These are phyloP conservation scores for Beaufortia kweichowensis DNA, from an alignment of 2,113 vertebrate genomes.

Conservation along the genomic window DNA sequence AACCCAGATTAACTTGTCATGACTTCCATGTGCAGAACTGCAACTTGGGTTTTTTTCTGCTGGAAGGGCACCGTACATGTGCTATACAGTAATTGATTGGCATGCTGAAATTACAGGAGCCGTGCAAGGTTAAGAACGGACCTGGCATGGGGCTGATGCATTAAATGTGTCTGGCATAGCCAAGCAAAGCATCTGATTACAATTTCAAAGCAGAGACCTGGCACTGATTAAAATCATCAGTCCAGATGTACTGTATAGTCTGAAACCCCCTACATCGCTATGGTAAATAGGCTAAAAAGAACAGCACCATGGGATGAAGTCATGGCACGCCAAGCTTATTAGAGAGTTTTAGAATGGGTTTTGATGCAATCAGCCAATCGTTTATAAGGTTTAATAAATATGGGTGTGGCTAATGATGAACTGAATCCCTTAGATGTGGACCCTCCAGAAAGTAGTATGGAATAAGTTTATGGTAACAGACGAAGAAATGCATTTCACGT, in stretches of 20 bases:
- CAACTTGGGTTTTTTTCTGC: constrained; percentile 56
- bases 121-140: constrained; percentile 56
- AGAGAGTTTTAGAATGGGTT: constrained; percentile 38
- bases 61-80: constrained; percentile 50
- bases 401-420: constrained; percentile 8
- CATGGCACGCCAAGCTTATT: constrained; percentile 57
- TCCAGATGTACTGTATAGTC: constrained; percentile 58
- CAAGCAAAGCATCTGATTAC: constrained; percentile 68
- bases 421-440: constrained; percentile 13
- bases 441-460: constrained; percentile 34
- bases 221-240: constrained; percentile 64
- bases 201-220: constrained; percentile 69
- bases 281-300: constrained; percentile 51
- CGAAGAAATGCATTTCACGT: constrained; percentile 59
- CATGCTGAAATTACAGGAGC: constrained; percentile 62
- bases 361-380: constrained; percentile 55
- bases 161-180: constrained; percentile 62
- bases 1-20: constrained; percentile 48
- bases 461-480: constrained; percentile 65
- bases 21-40: constrained; percentile 45
- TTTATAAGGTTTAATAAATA: constrained; percentile 6
- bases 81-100: constrained; percentile 65
- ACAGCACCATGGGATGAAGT: constrained; percentile 57
- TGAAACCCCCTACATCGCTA: constrained; percentile 54
- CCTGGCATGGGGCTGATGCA: constrained; percentile 58